Percentiles rank a stretch among this genome's conserved stretches.
phyloP scores from a whole-genome alignment of 2,113 vertebrate genomes.

The Potamarius usumacintae region DNA sequence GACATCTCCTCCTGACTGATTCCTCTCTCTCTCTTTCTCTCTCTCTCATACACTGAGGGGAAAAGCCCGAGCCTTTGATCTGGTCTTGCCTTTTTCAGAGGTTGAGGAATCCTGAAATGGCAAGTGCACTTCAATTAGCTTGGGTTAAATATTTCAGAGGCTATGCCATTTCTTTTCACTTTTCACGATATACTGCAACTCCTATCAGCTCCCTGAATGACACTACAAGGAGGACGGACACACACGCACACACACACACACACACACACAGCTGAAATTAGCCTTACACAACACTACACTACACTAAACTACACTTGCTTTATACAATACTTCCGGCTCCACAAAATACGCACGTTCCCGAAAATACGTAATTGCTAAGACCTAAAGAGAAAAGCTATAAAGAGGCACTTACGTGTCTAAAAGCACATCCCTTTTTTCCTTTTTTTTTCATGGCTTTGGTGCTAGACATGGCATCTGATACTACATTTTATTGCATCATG shows the following conservation, averaged over 20 bases:
- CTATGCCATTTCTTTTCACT: slow-evolving; percentile 37
- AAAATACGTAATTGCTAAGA: slow-evolving; percentile 3
- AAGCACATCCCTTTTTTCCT: not conserved
- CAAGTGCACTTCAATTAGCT: slow-evolving; percentile 66
- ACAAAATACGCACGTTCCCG: slow-evolving; percentile 20
- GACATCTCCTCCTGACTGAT: slow-evolving; percentile 1
- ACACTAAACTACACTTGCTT: not conserved
- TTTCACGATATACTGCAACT: slow-evolving; percentile 30
- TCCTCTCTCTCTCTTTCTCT: slow-evolving; percentile 11
- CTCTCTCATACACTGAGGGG: slow-evolving; percentile 53
- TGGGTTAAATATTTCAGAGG: slow-evolving; percentile 66
- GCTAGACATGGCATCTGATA: not conserved
- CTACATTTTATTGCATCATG: slow-evolving; percentile 1
- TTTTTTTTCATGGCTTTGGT: not conserved
- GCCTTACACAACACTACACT: not conserved
- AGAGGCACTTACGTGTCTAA: not conserved
- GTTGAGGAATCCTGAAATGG: slow-evolving; percentile 61
- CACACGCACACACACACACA: slow-evolving; percentile 32
- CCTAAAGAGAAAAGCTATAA: slow-evolving; percentile 24
- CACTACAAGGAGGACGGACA: slow-evolving; percentile 44
- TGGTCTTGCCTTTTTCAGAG: slow-evolving; percentile 55
- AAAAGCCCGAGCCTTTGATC: slow-evolving; percentile 61
- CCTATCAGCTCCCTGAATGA: slow-evolving; percentile 44
- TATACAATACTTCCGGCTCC: slow-evolving; percentile 29
- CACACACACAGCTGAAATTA: not conserved